Evolutionary conservation across 2,113 vertebrate genomes (phyloP).

Genomic region (Osmerus eperlanus): DNA sequence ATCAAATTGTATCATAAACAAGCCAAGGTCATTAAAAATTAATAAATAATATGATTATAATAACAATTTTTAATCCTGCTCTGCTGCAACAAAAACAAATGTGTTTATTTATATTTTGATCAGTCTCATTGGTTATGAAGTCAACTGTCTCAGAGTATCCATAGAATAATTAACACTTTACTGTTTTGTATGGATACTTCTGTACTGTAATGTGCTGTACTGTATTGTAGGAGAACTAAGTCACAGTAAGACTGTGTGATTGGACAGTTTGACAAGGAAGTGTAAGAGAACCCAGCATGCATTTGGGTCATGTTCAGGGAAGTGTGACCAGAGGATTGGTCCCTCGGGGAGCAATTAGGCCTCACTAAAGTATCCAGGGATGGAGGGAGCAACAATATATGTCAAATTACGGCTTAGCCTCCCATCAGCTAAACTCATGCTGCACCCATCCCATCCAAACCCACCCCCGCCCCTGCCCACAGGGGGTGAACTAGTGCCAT

Average conservation of each 20-base stretch:
- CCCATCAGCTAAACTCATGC: conserved; percentile 66
- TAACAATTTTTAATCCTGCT: conserved; percentile 52
- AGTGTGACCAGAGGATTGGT: conserved; percentile 75
- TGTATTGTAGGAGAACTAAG: not conserved
- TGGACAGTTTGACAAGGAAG: conserved; percentile 54
- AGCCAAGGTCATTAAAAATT: conserved; percentile 53
- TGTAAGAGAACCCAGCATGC: conserved; percentile 61
- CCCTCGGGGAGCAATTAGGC: conserved; percentile 92
- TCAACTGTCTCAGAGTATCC: conserved; percentile 37
- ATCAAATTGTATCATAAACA: conserved; percentile 57
- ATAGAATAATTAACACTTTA: conserved; percentile 29
- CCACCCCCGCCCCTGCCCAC: no score
- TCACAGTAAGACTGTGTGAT: conserved; percentile 44
- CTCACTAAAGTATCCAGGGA: conserved; percentile 60
- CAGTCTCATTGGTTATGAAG: conserved; percentile 24
- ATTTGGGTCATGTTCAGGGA: conserved; percentile 69
- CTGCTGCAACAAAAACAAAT: conserved; percentile 45
- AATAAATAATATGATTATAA: conserved; percentile 54
- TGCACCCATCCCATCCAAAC: conserved; percentile 41
- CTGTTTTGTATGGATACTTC: not conserved
- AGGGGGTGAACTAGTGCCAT: no score
- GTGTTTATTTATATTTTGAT: conserved; percentile 48
- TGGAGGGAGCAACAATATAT: conserved; percentile 71
- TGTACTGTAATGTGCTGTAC: conserved; percentile 34
- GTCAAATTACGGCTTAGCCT: conserved; percentile 78